Base-by-base conservation (phyloP, 2,797 vertebrate genomes). In the Artibeus lituratus region DNA sequence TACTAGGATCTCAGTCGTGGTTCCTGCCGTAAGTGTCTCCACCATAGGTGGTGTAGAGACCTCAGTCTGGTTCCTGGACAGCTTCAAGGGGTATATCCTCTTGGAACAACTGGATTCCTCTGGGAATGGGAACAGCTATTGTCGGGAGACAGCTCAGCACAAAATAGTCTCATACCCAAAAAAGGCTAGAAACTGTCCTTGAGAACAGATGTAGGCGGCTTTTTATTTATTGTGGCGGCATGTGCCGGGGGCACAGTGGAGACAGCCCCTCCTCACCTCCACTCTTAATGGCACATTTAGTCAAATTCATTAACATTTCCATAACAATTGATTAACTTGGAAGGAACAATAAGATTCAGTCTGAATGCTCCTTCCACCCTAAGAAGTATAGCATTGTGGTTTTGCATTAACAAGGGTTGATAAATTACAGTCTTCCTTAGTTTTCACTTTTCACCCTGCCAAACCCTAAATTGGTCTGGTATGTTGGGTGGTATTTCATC, bases 41-140 rank as follows among this genome's bases (percentile, higher is more conserved):
- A n/a, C 57, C 59, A 18, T 16, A 8, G 12, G 21, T 12, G 35
- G 12, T 53, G 1, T 15, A 26, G 37, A 88, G 47, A 49, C 37
- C 35, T 44, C 44, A 49, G 5, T 57, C 18, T 91, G 74, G 62
- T 88, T 84, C 87, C 76, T 81, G 74, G 83, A 72, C 18, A 57
- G 2, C 70, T 65, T 78, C 32, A 35, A 18, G 49, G 42, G 16
- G 57, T 51, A 81, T 87, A 81, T 82, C 80, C 62, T 35, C 90
- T 83, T 88, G 82, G 82, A 94, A 80, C 82, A 92, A 94, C 62
- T 76, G n/a, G 44, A 73, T 87, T 87, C 74, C 57, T 95, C 87
- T 93, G 95, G 87, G 49, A 96, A 72, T 14, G 83, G 62, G 57
- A 97, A 87, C 70, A 96, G 95, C 86, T 95, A 59, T 51, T 87